A percentile compares a stretch with the other conserved stretches of the same genome.
These are phyloP conservation scores for Aix galericulata DNA, from an alignment of 2,113 vertebrate species.

Conservation along the genomic window DNA sequence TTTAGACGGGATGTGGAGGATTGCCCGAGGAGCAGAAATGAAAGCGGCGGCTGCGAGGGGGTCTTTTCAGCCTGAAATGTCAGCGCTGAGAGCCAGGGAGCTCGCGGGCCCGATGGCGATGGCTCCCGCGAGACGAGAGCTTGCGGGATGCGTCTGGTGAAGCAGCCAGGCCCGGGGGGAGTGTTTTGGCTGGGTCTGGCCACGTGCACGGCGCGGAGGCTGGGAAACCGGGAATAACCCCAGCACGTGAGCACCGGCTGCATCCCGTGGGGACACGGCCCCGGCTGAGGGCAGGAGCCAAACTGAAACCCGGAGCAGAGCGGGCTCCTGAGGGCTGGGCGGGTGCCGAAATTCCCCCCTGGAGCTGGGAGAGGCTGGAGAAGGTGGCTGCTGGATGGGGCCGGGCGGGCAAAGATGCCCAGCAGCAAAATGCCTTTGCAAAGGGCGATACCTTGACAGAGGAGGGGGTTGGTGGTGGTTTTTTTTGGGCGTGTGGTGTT, in stretches of 20 bases:
- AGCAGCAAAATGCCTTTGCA: background rate
- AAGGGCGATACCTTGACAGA: background rate
- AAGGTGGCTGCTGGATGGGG: background rate
- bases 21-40: background rate
- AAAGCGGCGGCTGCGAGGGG: background rate
- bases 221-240: background rate
- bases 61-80: background rate
- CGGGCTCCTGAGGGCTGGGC: background rate
- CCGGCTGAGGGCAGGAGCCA: background rate
- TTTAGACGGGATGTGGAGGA: background rate
- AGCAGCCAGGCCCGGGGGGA: conserved; percentile 7
- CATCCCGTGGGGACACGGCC: rapidly evolving
- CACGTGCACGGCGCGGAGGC: rapidly evolving
- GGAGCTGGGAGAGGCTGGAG: background rate
- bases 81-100: background rate
- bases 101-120: background rate
- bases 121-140: background rate
- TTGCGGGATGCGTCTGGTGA: background rate
- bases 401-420: background rate
- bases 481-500: background rate
- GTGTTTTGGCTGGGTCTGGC: background rate
- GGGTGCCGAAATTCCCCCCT: background rate
- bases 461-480: background rate
- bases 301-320: background rate
- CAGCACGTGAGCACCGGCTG: background rate